phyloP scores from a whole-genome alignment of 2,888 invertebrate genomes.

The Leptopilina myrica region DNA sequence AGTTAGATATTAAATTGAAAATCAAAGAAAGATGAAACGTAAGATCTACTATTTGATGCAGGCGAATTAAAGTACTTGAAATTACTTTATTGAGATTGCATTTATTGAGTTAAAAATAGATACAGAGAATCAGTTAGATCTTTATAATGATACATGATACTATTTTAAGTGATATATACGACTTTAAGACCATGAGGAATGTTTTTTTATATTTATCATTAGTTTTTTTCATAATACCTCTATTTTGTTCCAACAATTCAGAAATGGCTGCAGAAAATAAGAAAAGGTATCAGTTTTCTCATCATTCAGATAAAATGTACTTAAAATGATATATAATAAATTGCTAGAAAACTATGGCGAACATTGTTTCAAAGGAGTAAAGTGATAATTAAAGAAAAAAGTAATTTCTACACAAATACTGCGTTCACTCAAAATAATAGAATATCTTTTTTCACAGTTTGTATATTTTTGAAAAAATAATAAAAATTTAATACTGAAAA shows the following conservation, averaged over 20 bases:
- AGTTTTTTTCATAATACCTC: not conserved
- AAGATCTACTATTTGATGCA: conserved; percentile 26
- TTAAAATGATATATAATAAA: not conserved
- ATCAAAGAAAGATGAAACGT: not conserved
- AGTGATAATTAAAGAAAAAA: not conserved
- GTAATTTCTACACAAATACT: not conserved
- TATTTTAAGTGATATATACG: not conserved
- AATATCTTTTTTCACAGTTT: not conserved
- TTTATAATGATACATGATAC: conserved; percentile 21
- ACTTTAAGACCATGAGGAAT: not conserved
- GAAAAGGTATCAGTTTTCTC: conserved; percentile 14
- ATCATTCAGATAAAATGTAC: not conserved
- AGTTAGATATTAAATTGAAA: not conserved
- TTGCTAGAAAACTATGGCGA: not conserved
- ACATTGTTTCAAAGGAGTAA: not conserved
- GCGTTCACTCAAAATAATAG: not conserved
- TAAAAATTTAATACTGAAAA: too few species aligned
- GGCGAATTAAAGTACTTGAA: conserved; percentile 30
- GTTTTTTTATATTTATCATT: not conserved
- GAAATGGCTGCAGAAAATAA: conserved; percentile 30
- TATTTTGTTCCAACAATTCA: conserved; percentile 13
- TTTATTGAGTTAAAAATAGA: conserved; percentile 17
- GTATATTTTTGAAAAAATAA: too few species aligned
- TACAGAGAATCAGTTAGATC: conserved; percentile 23
- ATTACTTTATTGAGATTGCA: conserved; percentile 33